These are phyloP conservation scores for Galeopterus variegatus DNA, from an alignment of 2,113 vertebrate genomes.

Conservation along the genomic window DNA sequence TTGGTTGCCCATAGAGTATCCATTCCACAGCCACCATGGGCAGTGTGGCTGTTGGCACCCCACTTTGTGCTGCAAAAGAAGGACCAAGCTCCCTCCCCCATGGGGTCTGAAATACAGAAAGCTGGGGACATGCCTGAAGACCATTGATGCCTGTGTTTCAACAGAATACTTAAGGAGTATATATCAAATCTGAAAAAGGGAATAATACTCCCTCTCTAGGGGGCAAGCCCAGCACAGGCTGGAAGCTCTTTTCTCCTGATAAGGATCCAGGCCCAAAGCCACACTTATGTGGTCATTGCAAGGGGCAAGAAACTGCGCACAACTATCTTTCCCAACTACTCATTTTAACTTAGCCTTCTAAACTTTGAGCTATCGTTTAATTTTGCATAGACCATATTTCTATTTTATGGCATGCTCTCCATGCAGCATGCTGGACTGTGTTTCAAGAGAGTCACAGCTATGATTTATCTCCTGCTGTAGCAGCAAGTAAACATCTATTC, in stretches of 20 bases:
- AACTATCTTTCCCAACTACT: neutral
- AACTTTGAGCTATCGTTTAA: neutral
- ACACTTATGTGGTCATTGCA: neutral
- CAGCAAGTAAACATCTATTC: neutral
- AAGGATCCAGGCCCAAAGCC: neutral
- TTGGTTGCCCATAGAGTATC: neutral
- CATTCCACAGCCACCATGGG: neutral
- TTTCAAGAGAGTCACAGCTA: neutral
- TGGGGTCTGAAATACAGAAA: neutral
- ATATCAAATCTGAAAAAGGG: neutral
- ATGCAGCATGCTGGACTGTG: neutral
- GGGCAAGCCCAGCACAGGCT: no score
- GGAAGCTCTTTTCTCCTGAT: neutral
- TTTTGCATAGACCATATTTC: neutral
- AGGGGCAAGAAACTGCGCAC: neutral
- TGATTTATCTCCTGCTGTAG: neutral
- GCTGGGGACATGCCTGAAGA: rapidly evolving
- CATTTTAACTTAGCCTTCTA: neutral
- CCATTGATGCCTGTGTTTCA: neutral
- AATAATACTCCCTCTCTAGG: neutral
- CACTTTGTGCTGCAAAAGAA: neutral
- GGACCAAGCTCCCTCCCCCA: no score
- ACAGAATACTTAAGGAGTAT: neutral
- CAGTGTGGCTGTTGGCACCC: neutral
- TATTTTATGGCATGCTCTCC: neutral